A percentile compares a stretch with the other conserved stretches of the same genome.
These are phyloP conservation scores for Chymomyza amoena DNA, from an alignment of 2,888 invertebrate genomes.

Conservation along the genomic window DNA sequence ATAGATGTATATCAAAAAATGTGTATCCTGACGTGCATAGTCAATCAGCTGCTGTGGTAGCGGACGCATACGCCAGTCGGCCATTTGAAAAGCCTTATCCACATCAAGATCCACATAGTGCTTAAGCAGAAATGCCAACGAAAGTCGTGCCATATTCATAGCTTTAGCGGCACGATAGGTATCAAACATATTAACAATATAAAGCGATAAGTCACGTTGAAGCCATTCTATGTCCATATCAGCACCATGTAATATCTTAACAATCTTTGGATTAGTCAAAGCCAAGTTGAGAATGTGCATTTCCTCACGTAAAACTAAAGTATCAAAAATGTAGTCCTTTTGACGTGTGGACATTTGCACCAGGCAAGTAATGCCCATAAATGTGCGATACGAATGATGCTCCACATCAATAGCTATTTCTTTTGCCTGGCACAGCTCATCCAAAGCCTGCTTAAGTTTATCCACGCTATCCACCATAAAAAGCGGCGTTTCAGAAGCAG, in stretches of 20 bases:
- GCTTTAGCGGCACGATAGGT: slow-evolving; percentile 92
- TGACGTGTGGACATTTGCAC: slow-evolving; percentile 93
- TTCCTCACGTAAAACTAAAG: slow-evolving; percentile 89
- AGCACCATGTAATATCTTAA: slow-evolving; percentile 97
- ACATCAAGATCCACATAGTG: slow-evolving; percentile 88
- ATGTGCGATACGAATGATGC: slow-evolving; percentile 95
- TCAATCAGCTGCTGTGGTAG: slow-evolving; percentile 87
- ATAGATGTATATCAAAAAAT: slow-evolving; percentile 94
- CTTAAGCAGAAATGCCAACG: slow-evolving; percentile 88
- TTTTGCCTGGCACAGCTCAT: slow-evolving; percentile 83
- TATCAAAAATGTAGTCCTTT: slow-evolving; percentile 93
- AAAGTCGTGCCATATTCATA: slow-evolving; percentile 85
- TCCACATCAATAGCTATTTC: slow-evolving; percentile 95
- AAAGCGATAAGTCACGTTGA: slow-evolving; percentile 96
- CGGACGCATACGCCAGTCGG: slow-evolving; percentile 97
- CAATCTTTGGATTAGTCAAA: slow-evolving; percentile 92
- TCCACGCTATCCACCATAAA: slow-evolving; percentile 84
- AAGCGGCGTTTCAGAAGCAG: slow-evolving; percentile 83
- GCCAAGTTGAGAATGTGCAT: slow-evolving; percentile 90
- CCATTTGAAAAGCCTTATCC: slow-evolving; percentile 94
- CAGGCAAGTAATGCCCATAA: slow-evolving; percentile 96
- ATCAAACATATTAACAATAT: slow-evolving; percentile 98
- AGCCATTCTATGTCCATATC: slow-evolving; percentile 94
- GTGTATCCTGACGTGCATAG: slow-evolving; percentile 97
- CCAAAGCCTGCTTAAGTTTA: slow-evolving; percentile 83